These are phyloP conservation scores for Fukomys damarensis DNA, from an alignment of 2,113 vertebrate species.

Conservation along the genomic window DNA sequence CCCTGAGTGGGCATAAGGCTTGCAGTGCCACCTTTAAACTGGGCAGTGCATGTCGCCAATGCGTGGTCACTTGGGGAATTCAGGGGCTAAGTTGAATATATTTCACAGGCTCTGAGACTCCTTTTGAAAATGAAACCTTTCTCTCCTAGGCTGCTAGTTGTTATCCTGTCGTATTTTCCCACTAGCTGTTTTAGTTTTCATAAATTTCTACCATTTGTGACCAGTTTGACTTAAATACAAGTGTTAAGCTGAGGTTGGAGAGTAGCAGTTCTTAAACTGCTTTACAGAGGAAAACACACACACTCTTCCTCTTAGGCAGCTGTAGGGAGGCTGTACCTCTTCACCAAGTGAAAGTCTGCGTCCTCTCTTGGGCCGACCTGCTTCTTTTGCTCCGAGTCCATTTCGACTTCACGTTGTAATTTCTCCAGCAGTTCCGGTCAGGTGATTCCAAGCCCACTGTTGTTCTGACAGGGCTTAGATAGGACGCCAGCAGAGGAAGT, in stretches of 20 bases:
- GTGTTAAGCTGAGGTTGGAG: constrained; percentile 14
- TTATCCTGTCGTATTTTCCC: constrained; percentile 25
- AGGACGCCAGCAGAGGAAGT: not conserved
- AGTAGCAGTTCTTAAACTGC: not conserved
- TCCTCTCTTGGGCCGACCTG: not conserved
- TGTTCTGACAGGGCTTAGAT: not conserved
- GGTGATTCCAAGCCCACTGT: not conserved
- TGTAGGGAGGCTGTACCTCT: not conserved
- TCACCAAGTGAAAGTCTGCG: not conserved
- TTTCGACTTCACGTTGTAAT: not conserved
- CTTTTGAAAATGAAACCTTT: constrained; percentile 50
- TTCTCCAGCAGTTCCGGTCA: constrained; percentile 10
- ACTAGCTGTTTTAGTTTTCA: constrained; percentile 13
- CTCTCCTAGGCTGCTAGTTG: not conserved
- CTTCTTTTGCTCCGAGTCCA: constrained; percentile 14
- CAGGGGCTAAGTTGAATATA: not conserved
- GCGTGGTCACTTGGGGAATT: not conserved
- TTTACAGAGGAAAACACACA: not conserved
- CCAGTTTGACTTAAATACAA: not conserved
- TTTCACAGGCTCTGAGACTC: not conserved
- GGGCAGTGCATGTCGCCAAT: not conserved
- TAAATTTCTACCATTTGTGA: constrained; percentile 21
- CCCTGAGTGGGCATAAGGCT: not conserved
- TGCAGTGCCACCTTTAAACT: not conserved
- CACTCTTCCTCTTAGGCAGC: not conserved